phyloP scores from a whole-genome alignment of 2,888 invertebrate species.

The Myopa tessellatipennis region DNA sequence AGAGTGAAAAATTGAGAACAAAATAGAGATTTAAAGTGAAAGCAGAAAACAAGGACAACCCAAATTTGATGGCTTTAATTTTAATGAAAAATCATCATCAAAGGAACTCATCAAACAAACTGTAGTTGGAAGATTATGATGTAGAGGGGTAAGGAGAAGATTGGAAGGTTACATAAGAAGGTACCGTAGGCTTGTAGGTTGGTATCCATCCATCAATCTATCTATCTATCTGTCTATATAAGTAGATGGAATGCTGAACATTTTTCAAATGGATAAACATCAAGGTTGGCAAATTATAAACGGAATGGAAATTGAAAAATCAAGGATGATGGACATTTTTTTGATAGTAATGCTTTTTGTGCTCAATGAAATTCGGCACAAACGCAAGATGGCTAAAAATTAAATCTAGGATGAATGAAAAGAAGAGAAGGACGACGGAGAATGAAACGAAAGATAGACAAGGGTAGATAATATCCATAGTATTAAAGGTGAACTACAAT shows the following conservation, averaged over 20 bases:
- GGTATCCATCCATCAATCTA: background rate
- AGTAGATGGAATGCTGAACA: background rate
- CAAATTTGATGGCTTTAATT: too few relatives aligned
- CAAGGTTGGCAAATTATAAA: slow-evolving; percentile 25
- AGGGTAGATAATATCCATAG: too few relatives aligned
- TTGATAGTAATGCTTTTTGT: background rate
- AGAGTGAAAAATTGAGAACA: too few relatives aligned
- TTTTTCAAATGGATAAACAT: background rate
- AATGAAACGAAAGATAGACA: too few relatives aligned
- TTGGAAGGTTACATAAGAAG: background rate
- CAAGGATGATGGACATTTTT: slow-evolving; percentile 14
- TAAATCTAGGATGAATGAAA: too few relatives aligned
- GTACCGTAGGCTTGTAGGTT: background rate
- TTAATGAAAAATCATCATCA: background rate
- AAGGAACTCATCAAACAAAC: background rate
- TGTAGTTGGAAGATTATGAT: background rate
- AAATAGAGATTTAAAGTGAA: too few relatives aligned
- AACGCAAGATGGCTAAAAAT: too few relatives aligned
- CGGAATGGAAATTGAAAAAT: slow-evolving; percentile 22
- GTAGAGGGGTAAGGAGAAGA: background rate
- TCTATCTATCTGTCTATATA: too few relatives aligned
- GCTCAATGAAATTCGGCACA: too few relatives aligned
- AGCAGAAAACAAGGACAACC: too few relatives aligned
- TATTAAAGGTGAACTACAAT: too few relatives aligned
- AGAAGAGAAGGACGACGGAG: background rate